Base-by-base conservation (phyloP, 2,888 invertebrate genomes). In the Callosobruchus maculatus region DNA sequence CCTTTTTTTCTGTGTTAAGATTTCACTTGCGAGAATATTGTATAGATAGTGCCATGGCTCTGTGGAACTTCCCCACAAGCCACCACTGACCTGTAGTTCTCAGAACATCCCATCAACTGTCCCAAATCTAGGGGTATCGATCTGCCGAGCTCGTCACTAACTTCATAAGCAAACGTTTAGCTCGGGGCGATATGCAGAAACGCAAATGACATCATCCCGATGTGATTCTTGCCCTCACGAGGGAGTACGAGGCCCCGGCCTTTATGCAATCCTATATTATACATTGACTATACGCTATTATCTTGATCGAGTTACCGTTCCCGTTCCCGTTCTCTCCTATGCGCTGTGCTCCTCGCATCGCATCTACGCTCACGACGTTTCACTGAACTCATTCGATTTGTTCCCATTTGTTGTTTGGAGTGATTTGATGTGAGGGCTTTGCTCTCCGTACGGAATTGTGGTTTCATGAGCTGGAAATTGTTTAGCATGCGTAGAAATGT, bases 221-320 rank as follows among this genome's bases (percentile, higher is more conserved):
- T 82, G 80, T 81, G 83, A 84, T 84, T 85, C 82, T 82, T 81
- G 78, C 79, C 80, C 80, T 80, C 81, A 78, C 77, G 77, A 78
- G 81, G 81, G 80, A 78, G 76, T 78, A 80, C 78, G 13, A 3
- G 13, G 49, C 49, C 49, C 49, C 49, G 13, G 49, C 49, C 49
- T 49, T 49, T 49, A 49, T 49, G 49, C 49, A 49, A 49, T 49
- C 49, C 49, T 49, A 49, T 49, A 49, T 49, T 49, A 49, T 49
- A 49, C 49, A 49, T 0, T 49, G 49, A 49, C 49, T 49, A 49
- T 49, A 49, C 49, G 49, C 49, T 49, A 18, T 49, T 49, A 49
- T 49, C 49, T 49, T 49, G 49, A 49, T 49, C 49, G 49, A 49
- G 49, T 49, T 49, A 49, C 26, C 13, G 49, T 49, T 49, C 49